Conservation (phyloP, 2,888 invertebrate species). For the Pandemis corylana region DNA sequence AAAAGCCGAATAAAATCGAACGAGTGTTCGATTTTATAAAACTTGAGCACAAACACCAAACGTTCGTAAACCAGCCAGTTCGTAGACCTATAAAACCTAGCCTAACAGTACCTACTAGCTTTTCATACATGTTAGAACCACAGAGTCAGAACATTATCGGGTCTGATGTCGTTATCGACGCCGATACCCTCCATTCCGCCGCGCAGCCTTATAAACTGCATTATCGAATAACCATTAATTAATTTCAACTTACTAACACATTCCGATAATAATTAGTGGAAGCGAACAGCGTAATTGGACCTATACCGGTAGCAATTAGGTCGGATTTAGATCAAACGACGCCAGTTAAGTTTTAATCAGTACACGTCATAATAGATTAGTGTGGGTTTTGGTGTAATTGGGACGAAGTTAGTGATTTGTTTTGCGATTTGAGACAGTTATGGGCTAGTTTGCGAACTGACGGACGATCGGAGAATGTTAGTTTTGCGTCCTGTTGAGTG, state of each 20-base stretch:
- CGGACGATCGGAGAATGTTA: no score
- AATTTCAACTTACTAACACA: slow-evolving; percentile 29
- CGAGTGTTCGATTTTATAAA: no score
- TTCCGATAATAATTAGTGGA: slow-evolving; percentile 20
- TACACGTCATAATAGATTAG: slow-evolving; percentile 25
- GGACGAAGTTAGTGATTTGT: slow-evolving; percentile 8
- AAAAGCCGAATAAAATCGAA: no score
- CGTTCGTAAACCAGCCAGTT: no score
- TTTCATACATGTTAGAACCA: no score
- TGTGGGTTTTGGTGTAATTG: slow-evolving; percentile 21
- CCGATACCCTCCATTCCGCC: background rate
- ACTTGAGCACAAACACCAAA: no score
- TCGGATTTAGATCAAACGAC: slow-evolving; percentile 23
- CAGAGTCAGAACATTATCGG: no score
- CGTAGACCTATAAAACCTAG: no score
- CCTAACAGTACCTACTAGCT: no score
- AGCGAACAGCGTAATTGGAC: slow-evolving; percentile 13
- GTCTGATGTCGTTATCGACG: no score
- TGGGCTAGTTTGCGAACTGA: no score
- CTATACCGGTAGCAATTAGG: slow-evolving; percentile 19
- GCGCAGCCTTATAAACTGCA: slow-evolving; percentile 10
- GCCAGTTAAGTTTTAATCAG: slow-evolving; percentile 28
- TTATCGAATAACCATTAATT: slow-evolving; percentile 27
- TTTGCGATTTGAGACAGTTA: background rate
- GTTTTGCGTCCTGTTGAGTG: no score